Evolutionary conservation across 1,140 invertebrate genomes (phyloP).

Genomic region (Saxidomus purpurata): DNA sequence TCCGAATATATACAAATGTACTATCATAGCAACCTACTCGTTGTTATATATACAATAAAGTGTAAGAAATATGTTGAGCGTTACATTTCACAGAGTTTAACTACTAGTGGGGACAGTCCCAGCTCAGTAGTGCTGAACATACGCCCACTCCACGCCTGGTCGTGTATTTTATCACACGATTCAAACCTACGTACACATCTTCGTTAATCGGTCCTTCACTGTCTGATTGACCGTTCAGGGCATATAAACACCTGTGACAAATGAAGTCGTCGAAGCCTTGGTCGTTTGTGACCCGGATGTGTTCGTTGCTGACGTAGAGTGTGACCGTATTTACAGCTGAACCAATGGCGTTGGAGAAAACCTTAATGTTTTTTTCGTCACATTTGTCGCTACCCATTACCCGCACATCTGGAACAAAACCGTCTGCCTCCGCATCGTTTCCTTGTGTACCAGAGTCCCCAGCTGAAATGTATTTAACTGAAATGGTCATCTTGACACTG

Average conservation of each 20-base stretch:
- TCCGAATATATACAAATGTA: no score
- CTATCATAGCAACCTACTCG: no score
- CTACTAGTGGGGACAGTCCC: no score
- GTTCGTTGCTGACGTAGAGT: background rate
- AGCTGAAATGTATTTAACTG: background rate
- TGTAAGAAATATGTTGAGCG: no score
- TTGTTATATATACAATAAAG: no score
- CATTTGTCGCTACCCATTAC: background rate
- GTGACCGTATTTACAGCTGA: background rate
- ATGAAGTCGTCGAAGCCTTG: background rate
- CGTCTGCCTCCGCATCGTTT: slow-evolving; percentile 2
- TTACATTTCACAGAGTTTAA: no score
- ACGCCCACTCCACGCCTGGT: background rate
- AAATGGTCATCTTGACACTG: background rate
- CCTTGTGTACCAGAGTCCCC: slow-evolving; percentile 9
- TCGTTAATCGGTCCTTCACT: background rate
- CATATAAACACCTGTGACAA: background rate
- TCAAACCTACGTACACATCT: background rate
- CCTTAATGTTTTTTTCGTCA: background rate
- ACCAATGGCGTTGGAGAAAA: slow-evolving; percentile 3
- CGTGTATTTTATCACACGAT: background rate
- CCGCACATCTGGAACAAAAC: background rate
- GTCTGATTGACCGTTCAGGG: background rate
- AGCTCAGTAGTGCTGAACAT: background rate
- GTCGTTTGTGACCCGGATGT: slow-evolving; percentile 2